These are phyloP conservation scores for Nemurella pictetii DNA, from an alignment of 2,888 invertebrate genomes.

Conservation along the genomic window DNA sequence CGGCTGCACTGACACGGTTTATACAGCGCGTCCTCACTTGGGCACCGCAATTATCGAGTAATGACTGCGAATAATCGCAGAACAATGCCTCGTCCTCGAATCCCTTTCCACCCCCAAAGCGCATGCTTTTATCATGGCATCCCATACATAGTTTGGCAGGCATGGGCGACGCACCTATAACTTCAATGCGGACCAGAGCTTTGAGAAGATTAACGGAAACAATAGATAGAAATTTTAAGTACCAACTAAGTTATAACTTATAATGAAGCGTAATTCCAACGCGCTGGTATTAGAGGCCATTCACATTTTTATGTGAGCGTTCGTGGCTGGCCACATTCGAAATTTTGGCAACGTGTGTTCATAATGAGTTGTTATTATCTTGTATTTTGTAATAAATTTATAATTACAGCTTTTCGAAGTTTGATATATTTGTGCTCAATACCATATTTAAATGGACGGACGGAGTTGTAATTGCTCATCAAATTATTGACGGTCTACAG, in stretches of 20 bases:
- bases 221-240: conserved; percentile 19
- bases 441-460: neutral
- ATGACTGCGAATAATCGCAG: conserved; percentile 33
- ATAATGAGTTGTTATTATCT: neutral
- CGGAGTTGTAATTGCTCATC: neutral
- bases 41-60: conserved; percentile 33
- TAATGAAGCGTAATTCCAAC: conserved; percentile 17
- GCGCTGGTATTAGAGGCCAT: neutral
- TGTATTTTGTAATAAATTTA: neutral
- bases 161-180: neutral
- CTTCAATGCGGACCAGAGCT: conserved; percentile 16
- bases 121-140: conserved; percentile 3
- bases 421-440: neutral
- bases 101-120: neutral
- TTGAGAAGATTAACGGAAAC: conserved; percentile 23
- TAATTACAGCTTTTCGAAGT: neutral
- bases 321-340: neutral
- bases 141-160: conserved; percentile 8
- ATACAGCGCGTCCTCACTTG: neutral
- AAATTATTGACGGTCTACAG: neutral
- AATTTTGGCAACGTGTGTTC: neutral
- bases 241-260: conserved; percentile 2
- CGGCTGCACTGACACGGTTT: neutral
- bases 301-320: neutral
- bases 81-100: conserved; percentile 28